phyloP scores from a whole-genome alignment of 2,113 vertebrate species.

The Mormyrus lacerda region DNA sequence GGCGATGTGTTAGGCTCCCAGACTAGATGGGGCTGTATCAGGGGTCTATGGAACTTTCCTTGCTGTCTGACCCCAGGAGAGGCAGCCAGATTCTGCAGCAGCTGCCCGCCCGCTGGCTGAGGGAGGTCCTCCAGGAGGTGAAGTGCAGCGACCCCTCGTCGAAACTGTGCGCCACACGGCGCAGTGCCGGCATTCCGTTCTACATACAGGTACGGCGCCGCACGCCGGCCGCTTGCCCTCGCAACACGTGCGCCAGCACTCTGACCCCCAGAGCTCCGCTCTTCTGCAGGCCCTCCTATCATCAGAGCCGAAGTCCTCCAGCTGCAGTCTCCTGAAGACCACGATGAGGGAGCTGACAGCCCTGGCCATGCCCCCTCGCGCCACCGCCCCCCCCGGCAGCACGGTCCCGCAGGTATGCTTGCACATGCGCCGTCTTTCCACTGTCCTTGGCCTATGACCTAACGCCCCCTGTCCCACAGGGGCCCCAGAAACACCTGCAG shows the following conservation, averaged over 20 bases:
- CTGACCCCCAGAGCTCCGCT: background rate
- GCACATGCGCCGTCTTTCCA: background rate
- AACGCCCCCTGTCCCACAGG: too few species aligned
- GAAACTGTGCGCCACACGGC: conserved; percentile 86
- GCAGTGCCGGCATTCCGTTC: conserved; percentile 94
- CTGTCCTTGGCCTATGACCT: background rate
- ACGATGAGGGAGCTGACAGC: conserved; percentile 80
- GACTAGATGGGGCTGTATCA: background rate
- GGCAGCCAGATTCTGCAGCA: conserved; percentile 61
- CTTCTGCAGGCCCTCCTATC: conserved; percentile 76
- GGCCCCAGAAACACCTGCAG: background rate
- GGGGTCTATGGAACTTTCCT: background rate
- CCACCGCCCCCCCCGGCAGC: conserved; percentile 50
- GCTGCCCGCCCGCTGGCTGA: conserved; percentile 79
- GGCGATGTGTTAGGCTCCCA: background rate
- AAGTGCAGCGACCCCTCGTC: conserved; percentile 80
- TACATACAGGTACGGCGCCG: conserved; percentile 81
- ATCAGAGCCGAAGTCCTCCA: conserved; percentile 84
- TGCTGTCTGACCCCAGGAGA: conserved; percentile 56
- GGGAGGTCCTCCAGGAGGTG: conserved; percentile 78
- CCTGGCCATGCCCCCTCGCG: conserved; percentile 63
- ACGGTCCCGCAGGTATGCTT: conserved; percentile 78
- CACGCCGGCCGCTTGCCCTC: background rate
- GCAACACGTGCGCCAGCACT: background rate
- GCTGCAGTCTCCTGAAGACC: conserved; percentile 77